Base-by-base conservation (phyloP, 2,888 invertebrate genomes). In the Xylota sylvarum region DNA sequence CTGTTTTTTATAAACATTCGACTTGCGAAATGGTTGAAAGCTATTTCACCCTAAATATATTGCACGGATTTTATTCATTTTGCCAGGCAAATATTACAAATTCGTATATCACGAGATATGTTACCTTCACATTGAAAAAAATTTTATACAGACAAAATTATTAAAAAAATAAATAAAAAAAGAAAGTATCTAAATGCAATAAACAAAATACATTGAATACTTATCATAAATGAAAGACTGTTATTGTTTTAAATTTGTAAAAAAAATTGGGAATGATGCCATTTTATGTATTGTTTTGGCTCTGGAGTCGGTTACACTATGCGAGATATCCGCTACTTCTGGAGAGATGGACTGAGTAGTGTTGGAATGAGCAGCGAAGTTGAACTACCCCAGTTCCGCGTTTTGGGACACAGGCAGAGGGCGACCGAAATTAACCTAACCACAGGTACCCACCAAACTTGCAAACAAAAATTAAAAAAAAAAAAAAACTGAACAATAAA, bases 291-390 rank as follows among this genome's bases (percentile, higher is more conserved):
- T 87, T 87, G 83, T 87, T 87, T 87, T 83, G 87, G 78, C 89
- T 90, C 90, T 90, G 90, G 94, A 97, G 97, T 97, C 96, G 97
- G 97, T 95, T 97, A 97, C 96, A 97, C 97, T 95, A 97, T 97
- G 97, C 96, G 96, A 95, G 97, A 97, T 96, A 97, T 98, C 95
- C 96, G 97, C 94, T 98, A 98, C 95, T 96, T 96, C 95, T 98
- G 98, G 98, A 96, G 96, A 94, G 96, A 97, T 94, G 97, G 97
- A 93, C 95, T 95, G 93, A 95, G 96, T 94, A 97, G 98, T 94
- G 97, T 98, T 94, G 97, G 97, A 94, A 97, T 98, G 95, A 97
- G 97, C 95, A 96, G 95, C 94, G 97, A 97, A 94, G 97, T 98
- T 94, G 97, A 97, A 95, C 96, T 98, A 93, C 98, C 98, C 92